Evolutionary conservation across 2,888 invertebrate genomes (phyloP), one percentile per base, ranked within the genome.

Genomic region (Geophilus truncorum): DNA sequence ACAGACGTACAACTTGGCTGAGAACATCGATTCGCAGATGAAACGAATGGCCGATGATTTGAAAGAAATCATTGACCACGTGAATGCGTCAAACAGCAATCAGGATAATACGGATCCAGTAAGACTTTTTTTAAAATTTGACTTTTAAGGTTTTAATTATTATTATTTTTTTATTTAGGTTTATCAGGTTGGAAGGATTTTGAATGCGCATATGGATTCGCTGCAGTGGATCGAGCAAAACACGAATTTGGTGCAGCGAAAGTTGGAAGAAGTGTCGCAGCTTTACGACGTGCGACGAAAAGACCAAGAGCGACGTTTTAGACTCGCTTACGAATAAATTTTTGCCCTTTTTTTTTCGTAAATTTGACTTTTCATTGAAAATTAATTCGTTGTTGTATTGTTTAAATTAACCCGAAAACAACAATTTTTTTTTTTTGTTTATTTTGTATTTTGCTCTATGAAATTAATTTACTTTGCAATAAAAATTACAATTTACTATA

Each of bases 161-260:
- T n/a, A 34, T 30, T n/a, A 10, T 18, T 40, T 45, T 78, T 1
- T 40, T 82, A 90, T 89, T 57, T 89, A 93, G 93, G 93, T 97
- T 77, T 93, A 94, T 9, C 96, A 97, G 89, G 94, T 98, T 83
- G 93, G 95, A 0, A 93, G 94, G 83, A 97, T 98, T 83, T 89
- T 98, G 3, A 97, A 97, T 88, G 96, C 97, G 0, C 98, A 98
- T 86, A 97, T 97, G 93, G 96, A 95, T 77, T 96, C 96, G 0
- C 90, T 98, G 86, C 95, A 97, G 84, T 97, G 96, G 96, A 92
- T 98, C 62, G 97, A 97, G 86, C 92, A 93, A 83, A 93, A 94
- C 80, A 93, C 95, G 4, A 91, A 92, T 0, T 90, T 92, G 82
- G 91, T 96, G 45, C 91, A 92, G 23, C 91, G 92, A 28, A 93